Evolutionary conservation across 2,888 invertebrate genomes (phyloP), one percentile per base, ranked within the genome.

Genomic region (Orgyia antiqua): DNA sequence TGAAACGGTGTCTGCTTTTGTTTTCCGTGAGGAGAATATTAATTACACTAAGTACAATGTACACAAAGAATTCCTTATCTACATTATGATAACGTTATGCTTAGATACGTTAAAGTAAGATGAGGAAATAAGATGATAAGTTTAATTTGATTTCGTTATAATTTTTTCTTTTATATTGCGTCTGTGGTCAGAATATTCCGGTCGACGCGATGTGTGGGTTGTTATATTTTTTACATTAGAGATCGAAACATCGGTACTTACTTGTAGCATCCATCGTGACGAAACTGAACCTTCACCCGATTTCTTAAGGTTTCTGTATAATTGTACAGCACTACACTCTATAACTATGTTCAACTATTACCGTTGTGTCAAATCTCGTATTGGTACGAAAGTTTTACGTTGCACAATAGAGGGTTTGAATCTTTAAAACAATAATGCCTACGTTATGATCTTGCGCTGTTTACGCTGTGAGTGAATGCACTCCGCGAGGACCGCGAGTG

Each of bases 231-330:
- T 35, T 31, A 15, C 33, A 27, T 11, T 15, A 21, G 24, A 24
- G 45, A n/a, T n/a, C n/a, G 42, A 41, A 48, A 51, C 69, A 66
- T 64, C 59, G 60, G 65, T 68, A 73, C 83, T 84, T 63, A 84
- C 84, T 79, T 51, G 84, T 84, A 63, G 84, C 84, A 74, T 84
- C 84, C 84, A 84, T 83, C 58, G 63, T 79, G 71, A 65, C 63
- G 70, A 77, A 78, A 77, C 63, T 43, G 59, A 76, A 77, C 78
- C 80, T 80, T 80, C 73, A 63, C 40, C 39, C 29, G 58, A 64
- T 47, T 72, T 70, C 62, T 61, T 56, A 63, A 67, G 59, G 44
- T 51, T 33, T 51, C 24, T 42, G 6, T 53, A 50, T 53, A 39
- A 34, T 31, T 45, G 33, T 31, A 23, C 30, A 27, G 42, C 53